Evolutionary conservation across 2,888 invertebrate species (phyloP), one percentile per base, ranked within the genome.

Genomic region (Malacosoma neustria): DNA sequence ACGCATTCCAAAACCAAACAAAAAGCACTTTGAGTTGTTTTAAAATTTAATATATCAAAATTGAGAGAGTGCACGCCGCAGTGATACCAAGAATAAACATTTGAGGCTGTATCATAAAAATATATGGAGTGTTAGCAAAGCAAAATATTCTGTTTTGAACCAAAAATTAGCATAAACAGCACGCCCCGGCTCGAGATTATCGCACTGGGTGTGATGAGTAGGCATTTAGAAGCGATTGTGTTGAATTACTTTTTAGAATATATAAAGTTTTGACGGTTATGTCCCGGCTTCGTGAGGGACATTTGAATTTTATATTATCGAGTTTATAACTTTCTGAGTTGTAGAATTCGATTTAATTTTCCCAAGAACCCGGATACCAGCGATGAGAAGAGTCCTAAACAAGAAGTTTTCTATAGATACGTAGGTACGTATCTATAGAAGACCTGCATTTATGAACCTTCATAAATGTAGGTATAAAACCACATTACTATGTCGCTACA

Each of bases 131-230:
- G 54, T 63, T 53, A 50, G 51, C 55, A 49, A 51, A 55, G 58
- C 58, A 53, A 51, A 57, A 60, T 58, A 52, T 53, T 57, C 51
- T 45, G 54, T 61, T 51, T 54, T 42, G 48, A 40, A 51, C 54
- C 44, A 49, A 55, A 64, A 62, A 64, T 65, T 64, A 51, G 54
- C 63, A 61, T 59, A 57, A 61, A 48, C 48, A 49, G 49, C 41
- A 48, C 52, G 39, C 33, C 22, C 33, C 30, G 22, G 22, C 22
- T 22, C 22, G 22, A 22, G 22, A 22, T 22, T 22, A 22, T 22
- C 22, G 22, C 22, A 4, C 22, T 22, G 22, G 22, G 22, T 22
- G 22, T 22, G 22, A 22, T 22, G 22, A 22, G 22, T 22, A 22
- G 22, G 22, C 22, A 22, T 22, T 22, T 22, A 22, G 22, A 22